These are phyloP conservation scores for Eurystomus glaucurus DNA, from an alignment of 2,797 vertebrate species.

Conservation along the genomic window DNA sequence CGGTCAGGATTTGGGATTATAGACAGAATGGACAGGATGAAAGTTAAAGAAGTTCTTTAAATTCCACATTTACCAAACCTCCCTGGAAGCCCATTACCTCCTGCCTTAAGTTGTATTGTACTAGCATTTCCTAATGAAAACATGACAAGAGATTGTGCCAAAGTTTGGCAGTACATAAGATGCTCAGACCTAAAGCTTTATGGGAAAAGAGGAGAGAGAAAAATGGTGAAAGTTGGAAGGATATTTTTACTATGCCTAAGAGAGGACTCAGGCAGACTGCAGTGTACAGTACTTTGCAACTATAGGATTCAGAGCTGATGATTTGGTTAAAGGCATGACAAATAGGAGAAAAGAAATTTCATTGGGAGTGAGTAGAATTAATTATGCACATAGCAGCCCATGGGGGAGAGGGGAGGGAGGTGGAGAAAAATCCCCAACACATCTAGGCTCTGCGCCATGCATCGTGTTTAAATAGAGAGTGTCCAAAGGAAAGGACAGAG, in stretches of 20 bases:
- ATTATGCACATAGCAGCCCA: constrained; percentile 16
- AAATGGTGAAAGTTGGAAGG: neutral
- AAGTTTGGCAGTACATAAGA: neutral
- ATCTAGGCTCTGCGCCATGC: constrained; percentile 36
- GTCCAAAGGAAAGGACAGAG: constrained; percentile 12
- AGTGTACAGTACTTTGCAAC: neutral
- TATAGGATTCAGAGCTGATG: neutral
- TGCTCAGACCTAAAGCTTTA: neutral
- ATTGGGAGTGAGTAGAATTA: constrained; percentile 41
- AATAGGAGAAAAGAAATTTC: constrained; percentile 12
- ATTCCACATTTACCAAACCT: neutral
- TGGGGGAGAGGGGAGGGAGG: neutral
- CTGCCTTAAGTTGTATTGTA: neutral
- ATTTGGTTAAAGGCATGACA: constrained; percentile 8
- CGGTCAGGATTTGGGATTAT: neutral
- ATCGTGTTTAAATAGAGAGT: constrained; percentile 43
- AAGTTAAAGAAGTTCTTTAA: neutral
- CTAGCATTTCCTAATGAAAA: constrained; percentile 27
- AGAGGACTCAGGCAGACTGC: neutral
- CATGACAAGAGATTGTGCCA: neutral
- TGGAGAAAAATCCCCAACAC: neutral
- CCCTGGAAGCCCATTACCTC: neutral
- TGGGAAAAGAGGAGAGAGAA: neutral
- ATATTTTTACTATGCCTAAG: neutral
- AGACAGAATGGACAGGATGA: neutral